These are phyloP conservation scores for Bellardia pandia DNA, from an alignment of 2,888 invertebrate species.

Conservation along the genomic window DNA sequence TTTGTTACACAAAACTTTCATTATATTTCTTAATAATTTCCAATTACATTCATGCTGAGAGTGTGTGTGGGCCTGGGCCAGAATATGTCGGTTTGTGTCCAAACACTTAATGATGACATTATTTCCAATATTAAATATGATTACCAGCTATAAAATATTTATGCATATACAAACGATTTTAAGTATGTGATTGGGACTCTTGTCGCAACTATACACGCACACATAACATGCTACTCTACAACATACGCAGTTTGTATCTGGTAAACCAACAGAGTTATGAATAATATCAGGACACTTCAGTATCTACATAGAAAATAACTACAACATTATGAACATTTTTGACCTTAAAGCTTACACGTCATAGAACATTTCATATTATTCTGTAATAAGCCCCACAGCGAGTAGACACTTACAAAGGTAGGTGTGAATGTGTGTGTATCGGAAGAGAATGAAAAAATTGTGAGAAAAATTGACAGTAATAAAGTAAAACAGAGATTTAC, in stretches of 20 bases:
- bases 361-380: neutral
- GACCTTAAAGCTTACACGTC: slow-evolving; percentile 46
- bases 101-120: slow-evolving; percentile 62
- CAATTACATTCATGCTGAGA: slow-evolving; percentile 2
- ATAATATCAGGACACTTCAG: slow-evolving; percentile 31
- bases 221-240: neutral
- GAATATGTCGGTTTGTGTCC: slow-evolving; percentile 16
- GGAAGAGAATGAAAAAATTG: neutral
- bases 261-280: slow-evolving; percentile 9
- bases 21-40: slow-evolving; percentile 24
- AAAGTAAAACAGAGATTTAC: slow-evolving; percentile 52
- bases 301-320: slow-evolving; percentile 39
- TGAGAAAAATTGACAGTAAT: slow-evolving; percentile 42
- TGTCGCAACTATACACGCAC: neutral
- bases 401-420: neutral
- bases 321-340: slow-evolving; percentile 27
- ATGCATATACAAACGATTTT: slow-evolving; percentile 48
- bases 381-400: neutral
- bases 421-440: neutral
- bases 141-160: slow-evolving; percentile 65
- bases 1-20: slow-evolving; percentile 33
- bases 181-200: slow-evolving; percentile 58
- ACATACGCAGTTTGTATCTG: slow-evolving; percentile 17
- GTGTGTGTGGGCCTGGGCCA: neutral
- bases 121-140: slow-evolving; percentile 67